phyloP scores from a whole-genome alignment of 2,888 invertebrate species.

The Hemaris fuciformis region DNA sequence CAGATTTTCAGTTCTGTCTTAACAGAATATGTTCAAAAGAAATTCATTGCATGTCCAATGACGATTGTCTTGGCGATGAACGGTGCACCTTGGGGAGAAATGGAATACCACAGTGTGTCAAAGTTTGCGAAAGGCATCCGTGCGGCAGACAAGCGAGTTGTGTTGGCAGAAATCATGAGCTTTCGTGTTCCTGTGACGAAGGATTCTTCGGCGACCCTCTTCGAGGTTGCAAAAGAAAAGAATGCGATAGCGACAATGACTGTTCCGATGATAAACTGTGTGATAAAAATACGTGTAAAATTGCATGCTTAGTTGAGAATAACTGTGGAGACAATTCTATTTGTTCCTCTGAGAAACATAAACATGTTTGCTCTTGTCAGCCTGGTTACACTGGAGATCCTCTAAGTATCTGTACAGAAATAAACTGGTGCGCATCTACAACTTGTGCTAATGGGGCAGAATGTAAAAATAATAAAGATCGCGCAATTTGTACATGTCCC shows the following conservation, averaged over 20 bases:
- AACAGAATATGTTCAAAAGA: slow-evolving; percentile 93
- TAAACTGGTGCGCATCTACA: slow-evolving; percentile 89
- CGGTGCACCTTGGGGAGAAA: slow-evolving; percentile 85
- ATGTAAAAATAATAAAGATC: slow-evolving; percentile 90
- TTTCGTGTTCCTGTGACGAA: slow-evolving; percentile 88
- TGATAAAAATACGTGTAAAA: slow-evolving; percentile 91
- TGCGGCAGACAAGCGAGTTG: slow-evolving; percentile 94
- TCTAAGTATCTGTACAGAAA: slow-evolving; percentile 84
- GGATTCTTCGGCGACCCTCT: slow-evolving; percentile 92
- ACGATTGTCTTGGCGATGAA: slow-evolving; percentile 88
- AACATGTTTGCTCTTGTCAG: slow-evolving; percentile 89
- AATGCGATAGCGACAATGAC: slow-evolving; percentile 86
- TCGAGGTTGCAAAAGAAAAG: slow-evolving; percentile 89
- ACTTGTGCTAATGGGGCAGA: slow-evolving; percentile 91
- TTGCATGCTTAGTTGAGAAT: slow-evolving; percentile 91
- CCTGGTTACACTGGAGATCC: slow-evolving; percentile 94
- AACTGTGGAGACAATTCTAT: slow-evolving; percentile 92
- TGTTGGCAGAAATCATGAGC: slow-evolving; percentile 85
- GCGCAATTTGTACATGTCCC: slow-evolving; percentile 90
- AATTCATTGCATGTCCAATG: slow-evolving; percentile 86
- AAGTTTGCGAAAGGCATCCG: slow-evolving; percentile 86
- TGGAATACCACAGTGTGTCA: slow-evolving; percentile 89
- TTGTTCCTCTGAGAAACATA: slow-evolving; percentile 91
- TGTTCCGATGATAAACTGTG: slow-evolving; percentile 93
- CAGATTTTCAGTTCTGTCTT: slow-evolving; percentile 91